Percentiles rank a stretch among this genome's conserved stretches.
Conservation (phyloP, 2,797 vertebrate species). For the Amazona finschi region DNA sequence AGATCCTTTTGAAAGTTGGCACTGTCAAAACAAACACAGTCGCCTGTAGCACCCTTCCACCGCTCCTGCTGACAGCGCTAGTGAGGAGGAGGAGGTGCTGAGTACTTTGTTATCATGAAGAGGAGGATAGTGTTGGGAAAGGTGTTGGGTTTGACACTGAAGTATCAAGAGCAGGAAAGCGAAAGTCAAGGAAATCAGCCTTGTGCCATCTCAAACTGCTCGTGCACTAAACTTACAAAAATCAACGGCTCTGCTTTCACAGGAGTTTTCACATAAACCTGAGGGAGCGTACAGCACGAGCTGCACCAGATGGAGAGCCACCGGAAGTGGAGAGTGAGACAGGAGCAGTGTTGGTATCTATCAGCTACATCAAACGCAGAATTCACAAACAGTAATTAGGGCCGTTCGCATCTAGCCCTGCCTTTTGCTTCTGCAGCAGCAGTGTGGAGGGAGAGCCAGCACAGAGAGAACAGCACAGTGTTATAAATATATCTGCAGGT, state of each 20-base stretch:
- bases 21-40: slow-evolving; percentile 66
- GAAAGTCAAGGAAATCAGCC: slow-evolving; percentile 67
- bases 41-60: slow-evolving; percentile 56
- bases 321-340: slow-evolving; percentile 12
- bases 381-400: slow-evolving; percentile 27
- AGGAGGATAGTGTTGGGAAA: slow-evolving; percentile 64
- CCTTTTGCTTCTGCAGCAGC: background rate
- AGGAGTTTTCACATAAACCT: slow-evolving; percentile 54
- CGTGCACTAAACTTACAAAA: slow-evolving; percentile 58
- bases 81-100: slow-evolving; percentile 68
- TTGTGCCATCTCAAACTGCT: slow-evolving; percentile 52
- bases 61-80: slow-evolving; percentile 61
- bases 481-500: background rate
- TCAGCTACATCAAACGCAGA: background rate
- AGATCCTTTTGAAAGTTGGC: slow-evolving; percentile 62
- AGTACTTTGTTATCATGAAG: slow-evolving; percentile 69
- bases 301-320: slow-evolving; percentile 62
- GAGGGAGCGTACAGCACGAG: slow-evolving; percentile 17
- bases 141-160: slow-evolving; percentile 70
- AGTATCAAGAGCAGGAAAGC: slow-evolving; percentile 54
- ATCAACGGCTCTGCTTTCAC: slow-evolving; percentile 58
- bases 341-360: background rate
- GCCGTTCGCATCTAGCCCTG: background rate
- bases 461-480: background rate
- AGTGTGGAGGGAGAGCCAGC: background rate